A percentile compares a stretch with the other conserved stretches of the same genome.
These are phyloP conservation scores for Presbytis comata DNA, from an alignment of 2,797 vertebrate genomes.

Conservation along the genomic window DNA sequence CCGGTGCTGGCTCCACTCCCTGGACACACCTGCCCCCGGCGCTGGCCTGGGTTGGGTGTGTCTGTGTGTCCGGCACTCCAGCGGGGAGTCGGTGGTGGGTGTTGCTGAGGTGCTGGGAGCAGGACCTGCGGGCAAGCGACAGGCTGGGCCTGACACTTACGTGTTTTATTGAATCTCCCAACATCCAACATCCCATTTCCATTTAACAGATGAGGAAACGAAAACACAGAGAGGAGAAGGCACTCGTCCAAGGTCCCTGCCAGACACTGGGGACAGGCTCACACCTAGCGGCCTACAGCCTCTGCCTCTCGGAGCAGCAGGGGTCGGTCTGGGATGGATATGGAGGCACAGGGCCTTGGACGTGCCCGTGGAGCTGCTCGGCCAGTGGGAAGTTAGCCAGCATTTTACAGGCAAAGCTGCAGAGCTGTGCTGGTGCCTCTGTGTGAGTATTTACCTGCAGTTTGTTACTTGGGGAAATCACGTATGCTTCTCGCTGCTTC, in stretches of 20 bases:
- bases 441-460: neutral
- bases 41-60: neutral
- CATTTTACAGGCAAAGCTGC: neutral
- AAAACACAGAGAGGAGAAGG: neutral
- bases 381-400: too few species aligned
- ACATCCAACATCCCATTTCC: neutral
- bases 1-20: too few species aligned
- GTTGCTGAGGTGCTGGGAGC: neutral
- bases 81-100: accelerated
- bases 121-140: neutral
- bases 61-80: neutral
- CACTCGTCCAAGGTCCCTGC: neutral
- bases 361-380: neutral
- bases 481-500: neutral
- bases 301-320: too few species aligned
- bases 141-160: neutral
- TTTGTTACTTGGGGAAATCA: neutral
- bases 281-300: neutral
- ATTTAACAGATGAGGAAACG: neutral
- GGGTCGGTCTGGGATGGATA: neutral
- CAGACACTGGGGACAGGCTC: neutral
- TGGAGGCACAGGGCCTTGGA: neutral
- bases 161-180: neutral
- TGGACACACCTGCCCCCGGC: too few species aligned
- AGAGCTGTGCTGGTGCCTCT: too few species aligned